Evolutionary conservation across 2,888 invertebrate genomes (phyloP).

Genomic region (Homarus gammarus): DNA sequence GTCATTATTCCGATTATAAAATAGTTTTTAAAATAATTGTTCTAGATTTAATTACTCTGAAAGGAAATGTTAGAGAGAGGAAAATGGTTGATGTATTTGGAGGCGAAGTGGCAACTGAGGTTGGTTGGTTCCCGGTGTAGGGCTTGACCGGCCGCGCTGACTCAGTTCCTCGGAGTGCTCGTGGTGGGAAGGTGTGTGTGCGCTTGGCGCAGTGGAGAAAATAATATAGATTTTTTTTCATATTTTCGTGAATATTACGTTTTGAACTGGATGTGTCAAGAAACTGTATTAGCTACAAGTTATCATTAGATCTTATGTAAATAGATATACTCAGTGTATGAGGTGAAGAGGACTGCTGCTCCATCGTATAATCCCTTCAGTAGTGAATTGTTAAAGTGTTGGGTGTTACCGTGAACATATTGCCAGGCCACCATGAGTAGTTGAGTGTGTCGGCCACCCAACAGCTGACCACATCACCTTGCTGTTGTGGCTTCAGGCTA

Average conservation of each 20-base stretch:
- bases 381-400: no score
- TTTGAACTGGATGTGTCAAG: background rate
- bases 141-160: slow-evolving; percentile 57
- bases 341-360: no score
- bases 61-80: background rate
- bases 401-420: no score
- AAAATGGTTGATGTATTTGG: background rate
- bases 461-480: background rate
- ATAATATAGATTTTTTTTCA: background rate
- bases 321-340: no score
- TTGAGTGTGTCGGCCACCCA: background rate
- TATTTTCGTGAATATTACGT: background rate
- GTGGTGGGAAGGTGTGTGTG: slow-evolving; percentile 39
- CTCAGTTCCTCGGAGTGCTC: slow-evolving; percentile 63
- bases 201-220: background rate
- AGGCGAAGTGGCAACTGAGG: slow-evolving; percentile 42
- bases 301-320: no score
- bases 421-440: background rate
- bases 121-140: slow-evolving; percentile 51
- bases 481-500: background rate
- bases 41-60: no score
- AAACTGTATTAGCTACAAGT: no score
- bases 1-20: no score
- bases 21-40: no score
- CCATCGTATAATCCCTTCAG: no score